These are phyloP conservation scores for Nomada fabriciana DNA, from an alignment of 2,888 invertebrate genomes.

Conservation along the genomic window DNA sequence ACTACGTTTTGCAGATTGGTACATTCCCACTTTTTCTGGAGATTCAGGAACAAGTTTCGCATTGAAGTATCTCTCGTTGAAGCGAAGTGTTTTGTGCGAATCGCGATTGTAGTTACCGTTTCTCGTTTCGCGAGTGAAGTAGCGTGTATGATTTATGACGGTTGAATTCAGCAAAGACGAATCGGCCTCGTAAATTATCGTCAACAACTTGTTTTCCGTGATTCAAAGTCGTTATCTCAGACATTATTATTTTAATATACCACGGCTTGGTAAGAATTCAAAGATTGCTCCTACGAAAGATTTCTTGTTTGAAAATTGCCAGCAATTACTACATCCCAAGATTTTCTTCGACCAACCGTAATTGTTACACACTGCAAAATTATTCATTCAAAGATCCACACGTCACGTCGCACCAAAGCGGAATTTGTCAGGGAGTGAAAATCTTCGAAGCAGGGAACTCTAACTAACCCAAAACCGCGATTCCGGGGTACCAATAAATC, in stretches of 20 bases:
- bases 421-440: background rate
- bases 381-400: background rate
- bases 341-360: background rate
- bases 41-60: background rate
- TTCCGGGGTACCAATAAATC: slow-evolving; percentile 3
- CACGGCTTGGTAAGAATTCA: too few relatives aligned
- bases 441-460: background rate
- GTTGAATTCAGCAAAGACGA: background rate
- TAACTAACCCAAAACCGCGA: slow-evolving; percentile 15
- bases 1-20: too few relatives aligned
- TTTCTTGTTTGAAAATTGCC: too few relatives aligned
- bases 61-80: background rate
- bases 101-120: background rate
- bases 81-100: background rate
- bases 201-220: slow-evolving; percentile 1
- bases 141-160: slow-evolving; percentile 9
- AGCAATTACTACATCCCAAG: background rate
- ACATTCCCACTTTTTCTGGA: too few relatives aligned
- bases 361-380: background rate
- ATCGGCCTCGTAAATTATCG: slow-evolving; percentile 13
- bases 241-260: background rate
- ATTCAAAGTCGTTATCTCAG: background rate
- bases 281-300: too few relatives aligned
- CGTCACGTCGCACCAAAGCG: background rate
- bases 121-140: slow-evolving; percentile 2